Base-by-base conservation (phyloP, 2,113 vertebrate genomes). In the Danionella cerebrum region DNA sequence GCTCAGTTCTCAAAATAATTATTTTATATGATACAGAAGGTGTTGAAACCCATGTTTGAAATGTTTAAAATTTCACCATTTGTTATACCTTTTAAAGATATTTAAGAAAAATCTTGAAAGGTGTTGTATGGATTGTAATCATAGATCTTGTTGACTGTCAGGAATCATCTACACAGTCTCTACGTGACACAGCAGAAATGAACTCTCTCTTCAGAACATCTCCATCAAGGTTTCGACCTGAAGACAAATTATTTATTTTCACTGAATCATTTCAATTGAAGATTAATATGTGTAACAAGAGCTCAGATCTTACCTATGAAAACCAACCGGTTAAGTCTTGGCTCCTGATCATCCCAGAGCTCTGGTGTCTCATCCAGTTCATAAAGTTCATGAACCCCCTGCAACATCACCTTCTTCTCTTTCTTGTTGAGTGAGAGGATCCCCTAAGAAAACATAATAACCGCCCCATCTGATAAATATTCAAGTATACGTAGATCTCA, bases 301-400 rank as follows among this genome's bases (percentile, higher is more conserved):
- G 41, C 29, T 10, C 44, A 33, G 19, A 65, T 68, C 84, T 86
- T 84, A 97, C 96, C 94, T 82, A 98, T 98, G 76, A 98, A 84
- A 54, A 98, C 90, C 42, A 98, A 79, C 18, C 91, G 83, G 78
- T 92, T 98, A 72, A 84, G 84, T 78, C 91, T 85, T 14, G 85
- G 83, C 50, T 85, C 80, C 1, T 85, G 84, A 9, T 85, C 80
- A 35, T 76, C 80, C 96, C 96, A 98, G 10, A 63, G 78, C 76
- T 95, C 85, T 1, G 85, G 78, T n/a, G 90, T 96, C 72, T 97
- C 93, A 79, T 96, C 93, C 65, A 97, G 83, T 69, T 98, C 94
- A 44, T 98, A 97, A 5, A 97, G 88, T 69, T 98, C 94, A 44
- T 97, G 91, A 60, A 98, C 92, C 69, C 91, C 93, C 83, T 98